These are phyloP conservation scores for Patella caerulea DNA, from an alignment of 2,888 invertebrate genomes.

Conservation along the genomic window DNA sequence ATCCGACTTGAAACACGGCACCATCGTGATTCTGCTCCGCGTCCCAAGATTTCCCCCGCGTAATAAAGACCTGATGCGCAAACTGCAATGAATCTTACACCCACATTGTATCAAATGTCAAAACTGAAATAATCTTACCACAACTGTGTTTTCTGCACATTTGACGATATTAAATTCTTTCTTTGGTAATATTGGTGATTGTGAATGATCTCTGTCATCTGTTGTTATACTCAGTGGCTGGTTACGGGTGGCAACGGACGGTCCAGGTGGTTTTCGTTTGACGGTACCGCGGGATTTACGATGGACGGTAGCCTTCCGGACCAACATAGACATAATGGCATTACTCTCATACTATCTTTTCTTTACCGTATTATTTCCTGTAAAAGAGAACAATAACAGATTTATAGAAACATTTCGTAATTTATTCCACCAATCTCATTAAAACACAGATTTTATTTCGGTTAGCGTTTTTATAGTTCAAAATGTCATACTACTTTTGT, in stretches of 20 bases:
- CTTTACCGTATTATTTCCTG: not conserved
- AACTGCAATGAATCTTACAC: too few relatives aligned
- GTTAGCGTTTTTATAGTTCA: too few relatives aligned
- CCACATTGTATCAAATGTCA: too few relatives aligned
- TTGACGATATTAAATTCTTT: not conserved
- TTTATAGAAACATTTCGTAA: not conserved
- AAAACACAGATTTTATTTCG: too few relatives aligned
- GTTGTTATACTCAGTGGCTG: not conserved
- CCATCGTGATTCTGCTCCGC: too few relatives aligned
- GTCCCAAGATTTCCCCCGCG: too few relatives aligned
- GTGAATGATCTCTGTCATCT: not conserved
- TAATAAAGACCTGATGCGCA: too few relatives aligned
- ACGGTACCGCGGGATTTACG: conserved; percentile 17
- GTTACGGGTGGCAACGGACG: not conserved
- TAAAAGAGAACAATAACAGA: not conserved
- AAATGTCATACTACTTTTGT: too few relatives aligned
- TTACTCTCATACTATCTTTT: not conserved
- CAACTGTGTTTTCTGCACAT: conserved; percentile 6
- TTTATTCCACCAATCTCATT: too few relatives aligned
- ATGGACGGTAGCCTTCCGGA: conserved; percentile 20
- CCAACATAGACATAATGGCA: conserved; percentile 22
- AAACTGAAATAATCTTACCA: not conserved
- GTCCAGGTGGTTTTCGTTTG: conserved; percentile 6
- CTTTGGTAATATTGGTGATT: conserved; percentile 8
- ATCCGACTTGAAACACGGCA: too few relatives aligned